Evolutionary conservation across 2,888 invertebrate genomes (phyloP).

Genomic region (Drosophila multiciliata): DNA sequence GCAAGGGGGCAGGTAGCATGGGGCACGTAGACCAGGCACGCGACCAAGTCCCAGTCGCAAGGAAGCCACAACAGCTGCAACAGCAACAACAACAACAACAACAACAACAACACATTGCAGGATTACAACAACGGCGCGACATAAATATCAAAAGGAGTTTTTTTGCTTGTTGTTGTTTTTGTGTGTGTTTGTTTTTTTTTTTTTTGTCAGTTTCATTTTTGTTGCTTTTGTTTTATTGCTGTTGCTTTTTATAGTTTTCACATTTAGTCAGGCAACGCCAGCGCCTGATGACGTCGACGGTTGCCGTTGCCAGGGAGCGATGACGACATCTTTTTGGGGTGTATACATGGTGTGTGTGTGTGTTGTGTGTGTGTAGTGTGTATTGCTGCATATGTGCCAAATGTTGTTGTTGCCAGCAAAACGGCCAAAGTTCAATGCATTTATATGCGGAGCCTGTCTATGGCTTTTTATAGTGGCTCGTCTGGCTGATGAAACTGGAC

Average conservation of each 20-base stretch:
- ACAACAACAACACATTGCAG: conserved; percentile 54
- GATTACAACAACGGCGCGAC: conserved; percentile 65
- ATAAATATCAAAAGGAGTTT: conserved; percentile 71
- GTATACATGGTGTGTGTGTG: conserved; percentile 35
- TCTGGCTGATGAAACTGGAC: conserved; percentile 25
- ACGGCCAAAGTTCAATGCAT: conserved; percentile 76
- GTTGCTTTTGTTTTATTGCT: conserved; percentile 60
- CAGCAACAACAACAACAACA: conserved; percentile 47
- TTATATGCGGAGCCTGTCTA: conserved; percentile 61
- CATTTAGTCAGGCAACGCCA: conserved; percentile 60
- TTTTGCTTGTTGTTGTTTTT: conserved; percentile 20
- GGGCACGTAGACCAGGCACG: conserved; percentile 66
- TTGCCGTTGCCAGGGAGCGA: conserved; percentile 73
- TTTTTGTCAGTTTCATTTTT: not conserved
- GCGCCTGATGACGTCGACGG: conserved; percentile 69
- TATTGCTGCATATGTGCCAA: conserved; percentile 41
- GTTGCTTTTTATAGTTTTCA: conserved; percentile 72
- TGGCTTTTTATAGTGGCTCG: conserved; percentile 70
- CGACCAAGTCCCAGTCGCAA: conserved; percentile 68
- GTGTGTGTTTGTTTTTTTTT: not conserved
- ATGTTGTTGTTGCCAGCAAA: conserved; percentile 44
- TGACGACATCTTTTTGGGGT: conserved; percentile 77
- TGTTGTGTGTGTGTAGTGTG: conserved; percentile 19
- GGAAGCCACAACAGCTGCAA: conserved; percentile 30
- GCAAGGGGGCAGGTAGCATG: conserved; percentile 15